Conservation (phyloP, 2,888 invertebrate genomes). For the Thalpophila matura region DNA sequence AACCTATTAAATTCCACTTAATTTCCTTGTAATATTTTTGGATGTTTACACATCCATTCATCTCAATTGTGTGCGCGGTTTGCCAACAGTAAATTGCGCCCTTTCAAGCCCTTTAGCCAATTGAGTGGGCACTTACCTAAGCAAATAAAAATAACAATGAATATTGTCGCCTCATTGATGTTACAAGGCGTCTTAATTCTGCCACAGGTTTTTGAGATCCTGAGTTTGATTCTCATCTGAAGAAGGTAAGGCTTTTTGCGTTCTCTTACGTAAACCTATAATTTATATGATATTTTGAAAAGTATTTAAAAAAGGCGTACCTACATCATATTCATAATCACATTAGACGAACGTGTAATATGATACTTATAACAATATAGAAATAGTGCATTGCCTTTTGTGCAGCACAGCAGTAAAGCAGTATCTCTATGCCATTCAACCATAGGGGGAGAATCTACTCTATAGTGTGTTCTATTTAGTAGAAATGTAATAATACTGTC, state of each 20-base stretch:
- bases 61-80: conserved; percentile 49
- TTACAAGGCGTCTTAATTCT: conserved; percentile 28
- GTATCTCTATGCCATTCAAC: too few relatives aligned
- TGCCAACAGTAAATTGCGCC: conserved; percentile 43
- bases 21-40: conserved; percentile 42
- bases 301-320: too few relatives aligned
- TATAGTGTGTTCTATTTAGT: too few relatives aligned
- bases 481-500: too few relatives aligned
- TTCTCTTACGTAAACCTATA: neutral
- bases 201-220: neutral
- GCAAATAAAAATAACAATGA: conserved; percentile 58
- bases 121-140: conserved; percentile 56
- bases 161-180: conserved; percentile 51
- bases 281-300: too few relatives aligned
- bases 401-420: too few relatives aligned
- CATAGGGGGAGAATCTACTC: too few relatives aligned
- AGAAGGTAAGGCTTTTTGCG: neutral
- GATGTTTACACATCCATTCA: conserved; percentile 50
- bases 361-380: too few relatives aligned
- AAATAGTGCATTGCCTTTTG: too few relatives aligned
- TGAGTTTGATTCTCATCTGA: neutral
- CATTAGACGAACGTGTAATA: too few relatives aligned
- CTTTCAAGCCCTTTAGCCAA: conserved; percentile 43
- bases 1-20: conserved; percentile 14
- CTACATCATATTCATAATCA: too few relatives aligned